Base-by-base conservation (phyloP, 1,140 invertebrate species). In the Caenorhabditis briggsae region DNA sequence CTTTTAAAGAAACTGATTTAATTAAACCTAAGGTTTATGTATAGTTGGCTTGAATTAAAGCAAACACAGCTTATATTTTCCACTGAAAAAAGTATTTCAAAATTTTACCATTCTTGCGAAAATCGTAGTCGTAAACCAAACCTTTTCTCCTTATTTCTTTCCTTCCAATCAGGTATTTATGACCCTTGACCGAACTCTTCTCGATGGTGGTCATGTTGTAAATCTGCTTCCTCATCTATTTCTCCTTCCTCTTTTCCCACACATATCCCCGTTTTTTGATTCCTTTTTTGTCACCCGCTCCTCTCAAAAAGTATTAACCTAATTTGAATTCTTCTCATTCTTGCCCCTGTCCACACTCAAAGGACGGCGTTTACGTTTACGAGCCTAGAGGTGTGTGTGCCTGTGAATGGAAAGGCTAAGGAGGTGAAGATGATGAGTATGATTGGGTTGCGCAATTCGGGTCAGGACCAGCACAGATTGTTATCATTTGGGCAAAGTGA, bases 311-410 rank as follows among this genome's bases (percentile, higher is more conserved):
- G 70, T 78, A 50, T 50, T 50, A 78, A 78, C 70, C 70, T 23
- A 50, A 78, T 78, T 78, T n/a, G 70, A 78, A 78, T 78, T 48
- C 64, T 70, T 70, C 64, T 70, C 64, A 70, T 70, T 70, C 20
- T 53, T 33, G 20, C 20, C 46, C n/a, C 25, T 23, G 11, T 78
- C 61, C 61, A 33, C 33, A 46, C 41, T 78, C 2, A 78, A 78
- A n/a, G 46, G 9, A 9, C 58, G 23, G 46, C 18, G 64, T 48
- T 70, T 70, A 70, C 70, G 70, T 78, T 78, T 78, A 78, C 70
- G 70, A 78, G 70, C 70, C 46, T 78, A 9, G 16, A 20, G 20
- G 56, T n/a, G n/a, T 58, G 56, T 61, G 59, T 61, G 59, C 23
- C 20, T 61, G n/a, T 61, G 23, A 20, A 61, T 33, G 14, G 18